A percentile compares a stretch with the other conserved stretches of the same genome.
phyloP scores from a whole-genome alignment of 2,797 vertebrate genomes.

The Chloroceryle amazona region DNA sequence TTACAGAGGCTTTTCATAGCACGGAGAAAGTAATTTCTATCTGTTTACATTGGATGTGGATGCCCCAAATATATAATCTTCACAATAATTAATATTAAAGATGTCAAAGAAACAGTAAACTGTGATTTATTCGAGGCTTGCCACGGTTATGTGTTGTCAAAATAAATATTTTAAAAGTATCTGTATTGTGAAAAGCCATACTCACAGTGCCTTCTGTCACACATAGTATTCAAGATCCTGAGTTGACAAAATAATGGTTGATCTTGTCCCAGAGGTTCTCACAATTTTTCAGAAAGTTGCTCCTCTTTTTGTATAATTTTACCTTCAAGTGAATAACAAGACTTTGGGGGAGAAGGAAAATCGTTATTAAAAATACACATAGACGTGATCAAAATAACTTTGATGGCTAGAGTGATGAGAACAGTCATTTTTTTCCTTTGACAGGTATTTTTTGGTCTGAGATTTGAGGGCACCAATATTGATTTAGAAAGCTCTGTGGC shows the following conservation, averaged over 20 bases:
- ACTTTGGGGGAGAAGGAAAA: conserved; percentile 41
- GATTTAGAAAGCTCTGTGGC: conserved; percentile 42
- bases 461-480: conserved; percentile 57
- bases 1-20: not conserved
- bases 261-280: conserved; percentile 13
- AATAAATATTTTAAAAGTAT: not conserved
- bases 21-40: not conserved
- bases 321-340: conserved; percentile 57
- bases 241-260: not conserved
- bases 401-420: conserved; percentile 55
- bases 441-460: conserved; percentile 52
- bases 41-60: not conserved
- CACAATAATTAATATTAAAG: not conserved
- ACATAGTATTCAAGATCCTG: not conserved
- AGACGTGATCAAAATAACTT: conserved; percentile 70
- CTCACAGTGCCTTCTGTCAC: not conserved
- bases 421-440: conserved; percentile 36
- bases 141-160: not conserved
- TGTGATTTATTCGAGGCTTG: not conserved
- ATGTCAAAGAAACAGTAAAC: not conserved
- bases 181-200: not conserved
- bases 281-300: conserved; percentile 46
- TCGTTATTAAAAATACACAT: conserved; percentile 55
- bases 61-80: not conserved
- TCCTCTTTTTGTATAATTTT: conserved; percentile 58